Base-by-base conservation (phyloP, 1,140 invertebrate genomes). In the Trichonephila clavipes region DNA sequence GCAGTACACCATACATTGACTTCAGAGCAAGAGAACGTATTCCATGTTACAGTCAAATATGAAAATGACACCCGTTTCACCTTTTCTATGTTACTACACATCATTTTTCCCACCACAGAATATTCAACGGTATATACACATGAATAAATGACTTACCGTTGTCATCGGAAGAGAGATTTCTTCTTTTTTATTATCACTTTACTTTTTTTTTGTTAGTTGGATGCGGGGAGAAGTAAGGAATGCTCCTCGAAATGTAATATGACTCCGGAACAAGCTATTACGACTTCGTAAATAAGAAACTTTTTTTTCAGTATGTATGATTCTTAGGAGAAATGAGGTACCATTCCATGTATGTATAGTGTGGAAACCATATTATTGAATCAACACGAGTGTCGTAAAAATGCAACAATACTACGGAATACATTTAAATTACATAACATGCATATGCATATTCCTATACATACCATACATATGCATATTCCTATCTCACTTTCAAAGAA, bases 101-200 rank as follows among this genome's bases (percentile, higher is more conserved):
- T 40, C 72, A 81, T 89, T 69, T 88, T 88, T 21, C 21, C 40
- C 51, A 58, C 44, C 28, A 19, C 66, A 40, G 12, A 21, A 90
- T 90, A 90, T 88, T 69, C 87, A n/a, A 69, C 40, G n/a, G 19
- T 24, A 40, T 66, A n/a, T 19, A 69, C 69, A 72, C 28, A 66
- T 88, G 34, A 88, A 66, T 90, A 90, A 77, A 90, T 90, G 88
- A 81, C 69, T 81, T 59, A 28, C 51, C 62, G 72, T 81, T 90
- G 88, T 88, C 87, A 88, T 88, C 87, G 72, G 81, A 66, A 59
- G 34, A 90, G 51, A n/a, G 28, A 24, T 72, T 81, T 61, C 81
- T 90, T 40, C 21, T 81, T 81, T 81, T 19, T 21, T 61, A 34
- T 81, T 28, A 2, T 72, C 18, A 6, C 2, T 18, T 21, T 88